phyloP scores from a whole-genome alignment of 2,797 vertebrate species.

The Alca torda region DNA sequence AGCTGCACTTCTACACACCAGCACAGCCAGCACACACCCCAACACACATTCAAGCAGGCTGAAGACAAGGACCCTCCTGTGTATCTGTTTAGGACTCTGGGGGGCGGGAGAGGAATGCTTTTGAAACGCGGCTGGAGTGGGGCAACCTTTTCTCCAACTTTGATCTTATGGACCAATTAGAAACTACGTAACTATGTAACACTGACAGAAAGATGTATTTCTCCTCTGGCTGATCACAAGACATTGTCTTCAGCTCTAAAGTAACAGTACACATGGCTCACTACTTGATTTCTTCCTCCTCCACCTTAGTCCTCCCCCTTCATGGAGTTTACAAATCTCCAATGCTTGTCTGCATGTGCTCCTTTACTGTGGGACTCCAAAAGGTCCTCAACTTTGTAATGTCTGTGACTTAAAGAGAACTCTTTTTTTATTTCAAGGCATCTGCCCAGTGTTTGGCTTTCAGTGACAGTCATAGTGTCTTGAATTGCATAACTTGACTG shows the following conservation, averaged over 20 bases:
- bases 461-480: not conserved
- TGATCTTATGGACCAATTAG: not conserved
- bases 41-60: not conserved
- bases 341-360: not conserved
- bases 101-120: not conserved
- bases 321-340: not conserved
- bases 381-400: not conserved
- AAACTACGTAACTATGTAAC: not conserved
- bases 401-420: not conserved
- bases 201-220: not conserved
- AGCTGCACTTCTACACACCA: not conserved
- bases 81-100: not conserved
- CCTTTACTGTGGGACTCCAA: not conserved
- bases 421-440: not conserved
- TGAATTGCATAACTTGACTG: fast-evolving
- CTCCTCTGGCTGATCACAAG: not conserved
- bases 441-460: not conserved
- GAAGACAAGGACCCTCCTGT: not conserved
- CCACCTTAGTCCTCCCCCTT: not conserved
- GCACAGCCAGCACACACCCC: not conserved
- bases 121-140: not conserved
- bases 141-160: not conserved
- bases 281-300: not conserved
- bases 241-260: not conserved
- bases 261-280: fast-evolving